These are phyloP conservation scores for Odontothrips loti DNA, from an alignment of 2,888 invertebrate genomes.

Conservation along the genomic window DNA sequence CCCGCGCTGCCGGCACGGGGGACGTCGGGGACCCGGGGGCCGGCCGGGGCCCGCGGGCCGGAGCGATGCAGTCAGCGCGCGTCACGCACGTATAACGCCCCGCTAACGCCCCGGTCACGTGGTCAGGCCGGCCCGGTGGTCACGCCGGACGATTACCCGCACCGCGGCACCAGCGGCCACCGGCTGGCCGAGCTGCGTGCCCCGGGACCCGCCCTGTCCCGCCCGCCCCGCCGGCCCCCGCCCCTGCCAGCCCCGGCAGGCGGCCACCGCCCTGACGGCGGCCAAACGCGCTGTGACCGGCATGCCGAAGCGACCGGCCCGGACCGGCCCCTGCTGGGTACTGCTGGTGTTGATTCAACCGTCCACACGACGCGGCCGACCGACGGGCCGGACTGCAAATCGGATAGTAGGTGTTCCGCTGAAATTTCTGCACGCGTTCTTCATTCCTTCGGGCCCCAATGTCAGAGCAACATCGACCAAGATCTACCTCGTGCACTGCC, in stretches of 20 bases:
- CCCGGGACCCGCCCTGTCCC: not conserved
- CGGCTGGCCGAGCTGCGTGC: not conserved
- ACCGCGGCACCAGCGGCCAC: not conserved
- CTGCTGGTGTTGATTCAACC: too few species aligned
- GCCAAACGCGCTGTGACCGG: not conserved
- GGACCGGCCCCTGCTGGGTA: not conserved
- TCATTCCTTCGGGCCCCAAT: too few species aligned
- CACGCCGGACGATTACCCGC: not conserved
- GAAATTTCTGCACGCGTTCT: too few species aligned
- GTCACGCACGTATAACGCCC: constrained; percentile 7
- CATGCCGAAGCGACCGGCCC: not conserved
- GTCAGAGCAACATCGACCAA: too few species aligned
- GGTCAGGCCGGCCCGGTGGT: not conserved
- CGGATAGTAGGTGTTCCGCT: too few species aligned
- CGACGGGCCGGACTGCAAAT: too few species aligned
- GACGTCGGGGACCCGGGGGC: too few species aligned
- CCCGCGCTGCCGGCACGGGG: too few species aligned
- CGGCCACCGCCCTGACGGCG: not conserved
- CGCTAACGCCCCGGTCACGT: not conserved
- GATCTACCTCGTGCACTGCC: too few species aligned
- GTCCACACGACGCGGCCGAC: too few species aligned
- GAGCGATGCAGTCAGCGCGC: not conserved
- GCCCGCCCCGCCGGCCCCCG: too few species aligned
- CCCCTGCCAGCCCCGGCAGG: not conserved
- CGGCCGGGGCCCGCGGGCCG: not conserved